Evolutionary conservation across 2,797 vertebrate genomes (phyloP), one percentile per base, ranked within the genome.

Genomic region (Buceros bicornis): DNA sequence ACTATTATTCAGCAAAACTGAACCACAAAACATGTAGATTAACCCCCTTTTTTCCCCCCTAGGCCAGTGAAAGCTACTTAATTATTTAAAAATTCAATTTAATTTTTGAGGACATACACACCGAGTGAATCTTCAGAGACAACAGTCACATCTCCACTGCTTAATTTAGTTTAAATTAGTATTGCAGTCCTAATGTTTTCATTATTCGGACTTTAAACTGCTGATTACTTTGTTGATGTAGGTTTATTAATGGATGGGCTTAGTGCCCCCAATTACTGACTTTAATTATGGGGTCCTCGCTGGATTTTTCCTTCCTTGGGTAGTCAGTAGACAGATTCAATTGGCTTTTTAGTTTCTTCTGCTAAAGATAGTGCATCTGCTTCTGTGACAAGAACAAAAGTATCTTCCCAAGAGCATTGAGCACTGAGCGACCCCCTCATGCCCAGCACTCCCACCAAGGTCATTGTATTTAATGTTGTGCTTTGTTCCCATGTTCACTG

Each of bases 181-280:
- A 92, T 80, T 89, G 53, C 57, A 69, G 29, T 87, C 87, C 82
- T 95, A 95, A 90, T 74, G 83, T 96, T 96, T 97, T 96, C 94
- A 91, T 95, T 97, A 91, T 94, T 95, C 82, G 61, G 71, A 61
- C 87, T 94, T 92, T 70, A 93, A 95, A 93, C 94, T 86, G 18
- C 90, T 93, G 94, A 95, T 94, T 96, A 91, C 94, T 97, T 97
- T 95, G 94, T 95, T 97, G 95, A 97, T 79, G 25, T 91, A 96
- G 42, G 84, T 96, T 98, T 98, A 98, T 97, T 98, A 98, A 98
- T 92, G 91, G 96, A 97, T 95, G 83, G 78, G 72, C 62, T 97
- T 93, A 82, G 93, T 86, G 84, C 70, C 91, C 81, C 86, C 95
- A 90, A 72, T 97, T 98, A 97, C 62, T 93, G 86, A 70, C 91